Evolutionary conservation across 2,888 invertebrate genomes (phyloP), one percentile per base, ranked within the genome.

Genomic region (Trichacis sp.): DNA sequence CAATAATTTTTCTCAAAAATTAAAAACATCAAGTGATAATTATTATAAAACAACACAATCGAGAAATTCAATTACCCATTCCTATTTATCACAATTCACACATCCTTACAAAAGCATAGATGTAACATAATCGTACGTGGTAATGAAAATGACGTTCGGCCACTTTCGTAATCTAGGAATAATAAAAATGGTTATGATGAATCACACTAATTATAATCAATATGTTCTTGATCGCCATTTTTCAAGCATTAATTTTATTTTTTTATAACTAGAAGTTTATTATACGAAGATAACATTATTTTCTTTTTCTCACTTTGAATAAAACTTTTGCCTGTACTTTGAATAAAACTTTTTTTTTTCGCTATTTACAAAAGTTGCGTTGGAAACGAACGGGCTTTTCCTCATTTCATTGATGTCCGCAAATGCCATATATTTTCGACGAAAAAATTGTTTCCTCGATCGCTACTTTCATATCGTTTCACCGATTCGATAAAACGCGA

Each of bases 211-310:
- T 64, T 20, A 64, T 64, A 57, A 42, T 62, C 51, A 63, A 58
- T 52, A 53, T 40, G 50, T 53, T 55, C 47, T 55, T 62, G 58
- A 51, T 38, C 62, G 62, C 56, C 57, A 46, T 64, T 42, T 40
- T 40, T 40, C 40, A 40, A 55, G 47, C 40, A 38, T 55, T 55
- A 55, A 18, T 29, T 29, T 47, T 55, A 64, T 57, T 47, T 64
- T 58, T 63, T 64, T 58, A 64, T 56, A 68, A 64, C 58, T 64
- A 68, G 51, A 15, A 40, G 68, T 55, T 64, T 61, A 58, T 61
- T 55, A 63, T 38, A 58, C 61, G 50, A 63, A 63, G 55, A 55
- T 66, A 62, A 66, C 55, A 46, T 46, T 62, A 55, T 62, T 24
- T 17, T 55, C 17, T 42, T 20, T 17, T 55, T 29, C 20, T 42